Evolutionary conservation across 2,113 vertebrate genomes (phyloP), one percentile per base, ranked within the genome.

Genomic region (Pedetes capensis): DNA sequence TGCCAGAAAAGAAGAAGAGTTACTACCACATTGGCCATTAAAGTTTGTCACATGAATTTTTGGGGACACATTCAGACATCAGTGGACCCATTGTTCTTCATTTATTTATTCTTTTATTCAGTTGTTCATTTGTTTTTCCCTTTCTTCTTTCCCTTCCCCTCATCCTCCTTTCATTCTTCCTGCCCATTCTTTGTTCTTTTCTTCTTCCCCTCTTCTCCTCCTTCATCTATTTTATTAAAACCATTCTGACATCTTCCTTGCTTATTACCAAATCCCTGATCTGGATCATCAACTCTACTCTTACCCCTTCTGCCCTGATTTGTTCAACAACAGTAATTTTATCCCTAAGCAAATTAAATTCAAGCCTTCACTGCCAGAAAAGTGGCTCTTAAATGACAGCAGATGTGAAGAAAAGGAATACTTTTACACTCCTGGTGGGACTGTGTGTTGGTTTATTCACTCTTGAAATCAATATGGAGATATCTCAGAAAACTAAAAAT

Each of bases 191-290:
- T 5, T 25, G 22, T 25, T 7, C 14, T 34, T 7, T 22, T 3
- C 29, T 13, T 10, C 6, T 57, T 8, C 17, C 7, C 37, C 6
- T 27, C 8, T 5, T 14, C 5, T 23, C 53, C 34, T 61, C 53
- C 32, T 83, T 27, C 78, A 74, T 92, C 86, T 96, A 49, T 93
- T 91, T 89, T 88, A 92, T 86, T 94, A 94, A 63, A 32, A 53
- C 83, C 39, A 87, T n/a, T 5, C 55, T 63, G 44, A 68, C 32
- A 55, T 91, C 80, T 84, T 87, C 71, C 49, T 75, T 51, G 32
- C 53, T 37, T 92, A 37, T 84, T 87, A 89, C 47, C 37, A 61
- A 83, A 93, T 69, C 27, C 0, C 13, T 89, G 64, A 68, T 91
- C 39, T 4, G 47, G 69, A 71, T 76, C 74, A 59, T 32, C 69